These are phyloP conservation scores for Acarapis woodi DNA, from an alignment of 1,140 invertebrate species.

Conservation along the genomic window DNA sequence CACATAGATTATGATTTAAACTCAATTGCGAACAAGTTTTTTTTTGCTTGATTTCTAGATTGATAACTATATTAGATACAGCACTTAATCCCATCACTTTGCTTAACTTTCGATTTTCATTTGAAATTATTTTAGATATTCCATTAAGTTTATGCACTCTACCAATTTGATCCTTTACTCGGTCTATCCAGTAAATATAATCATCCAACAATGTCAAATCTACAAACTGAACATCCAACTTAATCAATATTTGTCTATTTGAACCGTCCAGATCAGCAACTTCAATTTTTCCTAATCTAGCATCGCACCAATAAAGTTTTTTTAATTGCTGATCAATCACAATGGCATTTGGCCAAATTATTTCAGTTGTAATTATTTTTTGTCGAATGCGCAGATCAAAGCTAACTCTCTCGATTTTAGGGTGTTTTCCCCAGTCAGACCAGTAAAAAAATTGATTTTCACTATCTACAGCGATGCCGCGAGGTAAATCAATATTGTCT, in stretches of 20 bases:
- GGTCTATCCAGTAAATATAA: slow-evolving; percentile 89
- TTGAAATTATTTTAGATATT: slow-evolving; percentile 37
- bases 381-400: slow-evolving; percentile 53
- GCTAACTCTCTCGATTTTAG: slow-evolving; percentile 61
- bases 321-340: slow-evolving; percentile 49
- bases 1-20: slow-evolving; percentile 27
- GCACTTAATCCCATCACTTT: slow-evolving; percentile 69
- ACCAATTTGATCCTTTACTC: slow-evolving; percentile 64
- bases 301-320: slow-evolving; percentile 84
- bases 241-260: slow-evolving; percentile 30
- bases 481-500: slow-evolving; percentile 39
- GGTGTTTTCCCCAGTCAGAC: slow-evolving; percentile 60
- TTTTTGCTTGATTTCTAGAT: slow-evolving; percentile 15
- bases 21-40: too few relatives aligned
- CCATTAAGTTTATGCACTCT: slow-evolving; percentile 58
- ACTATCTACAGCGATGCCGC: slow-evolving; percentile 58
- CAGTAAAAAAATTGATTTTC: slow-evolving; percentile 45
- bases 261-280: slow-evolving; percentile 57
- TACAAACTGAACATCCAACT: slow-evolving; percentile 20
- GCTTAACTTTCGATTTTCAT: slow-evolving; percentile 56
- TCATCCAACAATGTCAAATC: slow-evolving; percentile 32
- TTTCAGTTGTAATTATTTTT: slow-evolving; percentile 38
- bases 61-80: too few relatives aligned
- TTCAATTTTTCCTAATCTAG: slow-evolving; percentile 75
- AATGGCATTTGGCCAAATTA: slow-evolving; percentile 90